Conservation (phyloP, 2,797 vertebrate genomes). For the Myiotriccus ornatus region DNA sequence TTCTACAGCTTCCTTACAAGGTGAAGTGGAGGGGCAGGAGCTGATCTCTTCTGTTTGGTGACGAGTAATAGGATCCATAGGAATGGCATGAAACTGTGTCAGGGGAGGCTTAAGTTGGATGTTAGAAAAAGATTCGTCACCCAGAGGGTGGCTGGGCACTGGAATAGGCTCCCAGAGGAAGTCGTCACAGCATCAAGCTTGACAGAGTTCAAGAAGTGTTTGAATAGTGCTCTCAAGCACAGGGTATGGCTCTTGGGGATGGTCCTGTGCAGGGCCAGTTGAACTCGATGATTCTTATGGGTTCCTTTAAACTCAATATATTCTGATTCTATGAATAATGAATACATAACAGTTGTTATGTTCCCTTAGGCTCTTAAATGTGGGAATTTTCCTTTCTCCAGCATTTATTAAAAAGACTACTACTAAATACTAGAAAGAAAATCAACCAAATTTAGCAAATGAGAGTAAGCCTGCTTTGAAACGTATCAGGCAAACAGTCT, state of each 20-base stretch:
- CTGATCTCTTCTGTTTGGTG: neutral
- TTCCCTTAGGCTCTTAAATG: neutral
- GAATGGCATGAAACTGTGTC: neutral
- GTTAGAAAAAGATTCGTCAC: neutral
- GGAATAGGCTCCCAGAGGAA: neutral
- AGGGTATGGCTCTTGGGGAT: neutral
- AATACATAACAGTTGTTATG: neutral
- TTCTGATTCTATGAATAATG: neutral
- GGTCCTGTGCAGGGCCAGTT: neutral
- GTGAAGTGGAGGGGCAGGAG: neutral
- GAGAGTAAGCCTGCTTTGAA: neutral
- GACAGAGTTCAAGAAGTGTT: neutral
- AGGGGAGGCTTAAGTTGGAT: neutral
- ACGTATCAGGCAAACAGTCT: neutral
- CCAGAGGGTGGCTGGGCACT: neutral
- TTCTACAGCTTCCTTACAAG: no score
- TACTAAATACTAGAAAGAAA: neutral
- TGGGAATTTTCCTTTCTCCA: neutral
- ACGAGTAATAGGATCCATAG: neutral
- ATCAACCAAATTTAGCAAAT: neutral
- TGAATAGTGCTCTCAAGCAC: neutral
- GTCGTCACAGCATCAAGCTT: neutral
- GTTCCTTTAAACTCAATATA: neutral
- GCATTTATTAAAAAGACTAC: neutral
- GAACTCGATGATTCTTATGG: neutral